Evolutionary conservation across 2,797 vertebrate species (phyloP).

Genomic region (Myotis planiceps): DNA sequence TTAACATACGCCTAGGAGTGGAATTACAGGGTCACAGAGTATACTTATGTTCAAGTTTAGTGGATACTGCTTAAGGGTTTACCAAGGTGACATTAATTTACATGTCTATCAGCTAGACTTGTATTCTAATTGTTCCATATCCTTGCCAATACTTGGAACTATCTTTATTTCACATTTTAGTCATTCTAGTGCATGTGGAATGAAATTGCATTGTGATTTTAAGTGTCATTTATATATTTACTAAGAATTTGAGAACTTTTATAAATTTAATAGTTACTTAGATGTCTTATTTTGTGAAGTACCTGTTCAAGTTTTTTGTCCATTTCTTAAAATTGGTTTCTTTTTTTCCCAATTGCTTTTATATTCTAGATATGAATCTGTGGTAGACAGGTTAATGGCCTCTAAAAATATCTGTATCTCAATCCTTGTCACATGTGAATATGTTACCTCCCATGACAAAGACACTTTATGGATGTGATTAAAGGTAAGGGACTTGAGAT

Average conservation of each 20-base stretch:
- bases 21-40: neutral
- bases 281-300: neutral
- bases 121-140: neutral
- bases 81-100: slow-evolving; percentile 5
- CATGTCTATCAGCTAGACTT: neutral
- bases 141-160: neutral
- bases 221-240: neutral
- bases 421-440: neutral
- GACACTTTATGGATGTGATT: neutral
- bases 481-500: neutral
- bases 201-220: neutral
- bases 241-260: neutral
- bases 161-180: neutral
- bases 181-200: neutral
- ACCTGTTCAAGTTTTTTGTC: neutral
- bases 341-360: neutral
- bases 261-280: neutral
- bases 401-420: neutral
- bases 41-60: neutral
- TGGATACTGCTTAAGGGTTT: neutral
- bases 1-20: neutral
- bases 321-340: neutral
- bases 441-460: neutral
- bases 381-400: neutral
- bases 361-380: neutral